These are phyloP conservation scores for Netta rufina DNA, from an alignment of 2,797 vertebrate genomes.

Conservation along the genomic window DNA sequence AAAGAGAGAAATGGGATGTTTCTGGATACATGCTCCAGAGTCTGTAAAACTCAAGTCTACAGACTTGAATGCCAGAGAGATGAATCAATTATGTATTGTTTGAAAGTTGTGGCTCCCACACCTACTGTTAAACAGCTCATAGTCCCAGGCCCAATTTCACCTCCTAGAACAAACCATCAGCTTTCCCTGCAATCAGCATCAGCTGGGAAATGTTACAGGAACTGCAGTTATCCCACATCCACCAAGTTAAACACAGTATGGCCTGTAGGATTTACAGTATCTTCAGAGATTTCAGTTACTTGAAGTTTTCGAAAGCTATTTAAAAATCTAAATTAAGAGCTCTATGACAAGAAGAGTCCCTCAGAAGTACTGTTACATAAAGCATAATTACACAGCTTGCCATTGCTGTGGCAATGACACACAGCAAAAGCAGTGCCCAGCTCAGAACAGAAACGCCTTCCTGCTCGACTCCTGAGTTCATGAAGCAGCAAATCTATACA, in stretches of 20 bases:
- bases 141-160: not conserved
- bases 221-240: not conserved
- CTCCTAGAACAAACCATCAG: not conserved
- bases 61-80: not conserved
- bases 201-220: not conserved
- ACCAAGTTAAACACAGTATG: not conserved
- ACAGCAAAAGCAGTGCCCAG: not conserved
- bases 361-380: not conserved
- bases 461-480: not conserved
- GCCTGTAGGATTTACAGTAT: not conserved
- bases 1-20: not conserved
- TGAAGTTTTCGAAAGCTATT: not conserved
- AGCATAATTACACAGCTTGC: not conserved
- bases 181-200: not conserved
- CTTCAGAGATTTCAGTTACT: not conserved
- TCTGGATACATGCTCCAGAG: not conserved
- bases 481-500: not conserved
- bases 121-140: not conserved
- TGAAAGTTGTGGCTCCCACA: not conserved
- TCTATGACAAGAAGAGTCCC: not conserved
- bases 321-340: not conserved
- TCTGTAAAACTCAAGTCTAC: not conserved
- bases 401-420: not conserved
- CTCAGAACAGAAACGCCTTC: not conserved
- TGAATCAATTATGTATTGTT: not conserved